Evolutionary conservation across 2,113 vertebrate genomes (phyloP).

Genomic region (Cygnus atratus): DNA sequence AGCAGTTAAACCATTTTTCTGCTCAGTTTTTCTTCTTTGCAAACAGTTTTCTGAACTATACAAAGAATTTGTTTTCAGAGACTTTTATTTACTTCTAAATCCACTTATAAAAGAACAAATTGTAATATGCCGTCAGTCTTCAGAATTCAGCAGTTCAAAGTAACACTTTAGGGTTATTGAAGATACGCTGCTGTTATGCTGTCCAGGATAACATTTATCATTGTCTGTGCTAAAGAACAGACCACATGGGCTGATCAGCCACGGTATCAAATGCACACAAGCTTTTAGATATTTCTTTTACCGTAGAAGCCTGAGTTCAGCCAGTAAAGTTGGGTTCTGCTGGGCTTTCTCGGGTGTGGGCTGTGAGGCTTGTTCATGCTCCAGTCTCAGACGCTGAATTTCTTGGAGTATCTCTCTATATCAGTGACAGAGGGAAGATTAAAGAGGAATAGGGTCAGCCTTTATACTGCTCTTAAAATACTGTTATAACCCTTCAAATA

Average conservation of each 20-base stretch:
- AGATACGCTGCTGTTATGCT: fast-evolving
- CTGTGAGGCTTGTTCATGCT: conserved; percentile 94
- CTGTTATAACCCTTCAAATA: fast-evolving
- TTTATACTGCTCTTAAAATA: fast-evolving
- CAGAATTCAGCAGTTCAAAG: neutral
- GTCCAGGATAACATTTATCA: too few species aligned
- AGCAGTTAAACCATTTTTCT: neutral
- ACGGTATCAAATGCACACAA: fast-evolving
- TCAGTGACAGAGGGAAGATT: neutral
- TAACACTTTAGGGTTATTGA: fast-evolving
- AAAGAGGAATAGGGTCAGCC: neutral
- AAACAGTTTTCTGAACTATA: neutral
- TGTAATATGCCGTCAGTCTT: neutral
- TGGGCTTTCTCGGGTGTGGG: conserved; percentile 94
- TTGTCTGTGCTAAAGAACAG: neutral
- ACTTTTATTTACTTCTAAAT: neutral
- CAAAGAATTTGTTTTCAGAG: neutral
- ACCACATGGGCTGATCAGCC: fast-evolving
- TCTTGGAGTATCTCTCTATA: conserved; percentile 93
- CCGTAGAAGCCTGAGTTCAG: conserved; percentile 91
- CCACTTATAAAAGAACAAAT: neutral
- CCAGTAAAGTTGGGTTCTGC: conserved; percentile 92
- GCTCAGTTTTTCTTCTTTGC: neutral
- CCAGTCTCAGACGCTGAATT: conserved; percentile 92
- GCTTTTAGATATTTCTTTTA: neutral